Percentiles rank a stretch among this genome's conserved stretches.
These are phyloP conservation scores for Ommatoiulus sabulosus DNA, from an alignment of 2,888 invertebrate genomes.

Conservation along the genomic window DNA sequence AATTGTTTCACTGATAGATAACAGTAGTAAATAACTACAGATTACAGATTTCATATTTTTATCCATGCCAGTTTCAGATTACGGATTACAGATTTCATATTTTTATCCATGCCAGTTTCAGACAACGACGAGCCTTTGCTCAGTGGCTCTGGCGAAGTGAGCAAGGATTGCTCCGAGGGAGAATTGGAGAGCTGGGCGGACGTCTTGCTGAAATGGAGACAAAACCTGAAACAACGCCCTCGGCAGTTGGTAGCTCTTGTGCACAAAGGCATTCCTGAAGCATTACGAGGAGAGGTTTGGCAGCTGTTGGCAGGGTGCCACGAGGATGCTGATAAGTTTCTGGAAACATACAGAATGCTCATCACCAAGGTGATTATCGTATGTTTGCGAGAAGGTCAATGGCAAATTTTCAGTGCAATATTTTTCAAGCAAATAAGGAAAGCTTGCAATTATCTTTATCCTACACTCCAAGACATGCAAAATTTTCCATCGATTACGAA, in stretches of 20 bases:
- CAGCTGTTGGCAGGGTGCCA: slow-evolving; percentile 91
- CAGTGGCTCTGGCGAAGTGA: slow-evolving; percentile 98
- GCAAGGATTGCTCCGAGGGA: slow-evolving; percentile 94
- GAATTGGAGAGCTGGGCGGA: slow-evolving; percentile 95
- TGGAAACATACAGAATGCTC: slow-evolving; percentile 91
- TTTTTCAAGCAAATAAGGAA: too few species aligned
- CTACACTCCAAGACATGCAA: too few species aligned
- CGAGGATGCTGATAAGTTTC: slow-evolving; percentile 80
- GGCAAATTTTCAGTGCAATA: too few species aligned
- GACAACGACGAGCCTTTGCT: slow-evolving; percentile 94
- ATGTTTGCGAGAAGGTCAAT: slow-evolving; percentile 31
- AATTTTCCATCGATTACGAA: too few species aligned
- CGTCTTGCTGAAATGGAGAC: slow-evolving; percentile 71
- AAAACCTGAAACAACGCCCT: slow-evolving; percentile 73
- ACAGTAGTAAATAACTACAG: too few species aligned
- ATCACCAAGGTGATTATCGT: slow-evolving; percentile 82
- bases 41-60: too few species aligned
- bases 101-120: slow-evolving; percentile 62
- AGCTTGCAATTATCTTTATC: too few species aligned
- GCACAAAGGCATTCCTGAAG: slow-evolving; percentile 90
- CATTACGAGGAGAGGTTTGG: slow-evolving; percentile 97
- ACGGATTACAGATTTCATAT: too few species aligned
- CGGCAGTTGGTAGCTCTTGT: slow-evolving; percentile 84
- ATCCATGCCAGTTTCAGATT: slow-evolving; percentile 62
- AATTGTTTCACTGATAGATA: too few species aligned